Evolutionary conservation across 1,140 invertebrate species (phyloP), one percentile per base, ranked within the genome.

Genomic region (Xylocopa sonorina): DNA sequence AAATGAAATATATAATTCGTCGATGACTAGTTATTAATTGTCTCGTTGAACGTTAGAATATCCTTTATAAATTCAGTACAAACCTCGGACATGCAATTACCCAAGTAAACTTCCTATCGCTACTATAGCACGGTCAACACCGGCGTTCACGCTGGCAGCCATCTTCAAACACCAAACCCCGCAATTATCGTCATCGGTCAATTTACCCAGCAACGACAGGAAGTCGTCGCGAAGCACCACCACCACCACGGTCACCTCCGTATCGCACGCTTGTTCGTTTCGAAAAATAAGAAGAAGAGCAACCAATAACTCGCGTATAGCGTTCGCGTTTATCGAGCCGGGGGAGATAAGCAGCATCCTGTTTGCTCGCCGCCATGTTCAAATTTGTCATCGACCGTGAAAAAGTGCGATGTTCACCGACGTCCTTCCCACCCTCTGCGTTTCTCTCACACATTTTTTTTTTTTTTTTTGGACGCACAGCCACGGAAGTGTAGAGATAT

Each of bases 281-380:
- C 1, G 60, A 64, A 71, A 38, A 46, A n/a, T n/a, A n/a, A n/a
- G n/a, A n/a, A n/a, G n/a, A 66, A 48, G 9, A 24, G 38, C 53
- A 18, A 3, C 24, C n/a, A 29, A 14, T 14, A 3, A 16, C 50
- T 41, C 34, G 12, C 43, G 29, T 64, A 53, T 51, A n/a, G n/a
- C 50, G 34, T 46, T 64, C 48, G 57, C 34, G 29, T 60, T 58
- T 67, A 57, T 62, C 82, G 57, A 58, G 27, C 50, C 53, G 18
- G 16, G 29, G 29, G 24, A 81, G 84, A 85, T 86, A 86, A 67
- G 60, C 48, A 48, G 24, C 69, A 78, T 85, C 83, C 83, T 84
- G 83, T 78, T 78, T 74, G 63, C 69, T 63, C 72, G 69, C 66
- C 71, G 58, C 43, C 68, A 55, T 72, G 62, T 66, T 34, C 2